Evolutionary conservation across 1,140 invertebrate genomes (phyloP), one percentile per base, ranked within the genome.

Genomic region (Drosophila carrolli): DNA sequence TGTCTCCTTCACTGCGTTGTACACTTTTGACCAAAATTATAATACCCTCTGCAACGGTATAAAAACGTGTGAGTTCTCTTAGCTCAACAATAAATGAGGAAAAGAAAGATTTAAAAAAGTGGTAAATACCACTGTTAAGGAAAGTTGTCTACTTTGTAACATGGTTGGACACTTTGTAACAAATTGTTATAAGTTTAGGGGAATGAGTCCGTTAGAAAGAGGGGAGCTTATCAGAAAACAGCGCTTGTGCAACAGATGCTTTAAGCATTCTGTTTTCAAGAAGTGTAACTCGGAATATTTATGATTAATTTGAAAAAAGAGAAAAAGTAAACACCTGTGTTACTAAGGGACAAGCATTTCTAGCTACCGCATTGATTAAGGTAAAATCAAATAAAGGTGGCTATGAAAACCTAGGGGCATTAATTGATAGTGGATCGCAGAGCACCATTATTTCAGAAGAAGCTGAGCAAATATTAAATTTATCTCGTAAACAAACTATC

Each of bases 241-340:
- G 29, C 29, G 29, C 29, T 32, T 32, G 29, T 32, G 29, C 5
- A 32, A 32, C 29, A 32, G 29, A 47, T 11, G 16, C 5, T 13
- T 47, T 23, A 23, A 23, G 19, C 46, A 11, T 23, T 47, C 46
- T 47, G 5, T 14, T 6, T 47, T 47, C 5, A 47, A 6, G n/a
- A 14, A 35, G 29, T 51, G 48, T 35, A 51, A 51, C 13, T 35
- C n/a, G 9, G 29, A 32, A 14, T 51, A 35, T 51, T 35, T 51
- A 51, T 35, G 48, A 3, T 32, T n/a, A 51, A n/a, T 51, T 51
- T 51, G 27, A 51, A 50, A 50, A 14, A 32, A 29, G 47, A 7
- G 47, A 48, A 29, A 50, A n/a, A 50, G 8, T 14, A 10, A 51
- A 32, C n/a, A 51, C 23, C 8, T 27, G 27, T 10, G 27, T 51